Conservation (phyloP, 2,797 vertebrate genomes). For the Chaunax sp. region DNA sequence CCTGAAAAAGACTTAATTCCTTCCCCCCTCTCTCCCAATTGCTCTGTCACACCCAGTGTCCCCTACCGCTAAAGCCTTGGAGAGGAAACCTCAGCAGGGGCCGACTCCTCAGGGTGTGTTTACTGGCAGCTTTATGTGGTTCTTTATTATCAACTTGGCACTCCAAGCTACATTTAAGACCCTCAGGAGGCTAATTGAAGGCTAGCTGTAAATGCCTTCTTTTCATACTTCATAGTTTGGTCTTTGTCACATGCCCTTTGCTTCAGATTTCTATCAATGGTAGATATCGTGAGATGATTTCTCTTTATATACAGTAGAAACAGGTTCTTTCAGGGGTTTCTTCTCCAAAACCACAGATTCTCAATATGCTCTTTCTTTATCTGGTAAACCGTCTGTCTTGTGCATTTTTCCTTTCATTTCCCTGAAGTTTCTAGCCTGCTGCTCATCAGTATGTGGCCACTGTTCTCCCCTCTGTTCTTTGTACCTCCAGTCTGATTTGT, state of each 20-base stretch:
- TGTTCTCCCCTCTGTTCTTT: conserved; percentile 50
- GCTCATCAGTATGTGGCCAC: conserved; percentile 75
- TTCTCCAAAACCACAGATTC: conserved; percentile 44
- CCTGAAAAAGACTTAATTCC: conserved; percentile 21
- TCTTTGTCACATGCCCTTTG: conserved; percentile 21
- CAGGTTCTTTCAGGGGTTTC: conserved; percentile 18
- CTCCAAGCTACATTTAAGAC: conserved; percentile 52
- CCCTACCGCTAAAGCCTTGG: conserved; percentile 58
- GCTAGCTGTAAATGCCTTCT: conserved; percentile 55
- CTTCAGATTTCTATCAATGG: conserved; percentile 21
- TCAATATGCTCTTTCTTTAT: conserved; percentile 33
- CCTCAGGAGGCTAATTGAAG: conserved; percentile 67
- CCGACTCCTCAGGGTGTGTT: conserved; percentile 68
- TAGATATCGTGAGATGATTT: conserved; percentile 36
- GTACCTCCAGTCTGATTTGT: conserved; percentile 77
- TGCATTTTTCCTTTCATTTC: conserved; percentile 53
- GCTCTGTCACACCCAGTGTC: conserved; percentile 61
- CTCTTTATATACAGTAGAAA: conserved; percentile 19
- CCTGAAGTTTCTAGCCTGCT: conserved; percentile 47
- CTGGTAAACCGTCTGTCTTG: conserved; percentile 41
- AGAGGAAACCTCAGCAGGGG: conserved; percentile 64
- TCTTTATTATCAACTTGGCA: conserved; percentile 78
- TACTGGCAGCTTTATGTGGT: conserved; percentile 72
- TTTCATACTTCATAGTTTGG: conserved; percentile 34
- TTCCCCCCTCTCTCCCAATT: conserved; percentile 25